Percentiles rank a stretch among this genome's conserved stretches.
Evolutionary conservation across 2,797 vertebrate species (phyloP).

Genomic region (Molossus alvarezi): DNA sequence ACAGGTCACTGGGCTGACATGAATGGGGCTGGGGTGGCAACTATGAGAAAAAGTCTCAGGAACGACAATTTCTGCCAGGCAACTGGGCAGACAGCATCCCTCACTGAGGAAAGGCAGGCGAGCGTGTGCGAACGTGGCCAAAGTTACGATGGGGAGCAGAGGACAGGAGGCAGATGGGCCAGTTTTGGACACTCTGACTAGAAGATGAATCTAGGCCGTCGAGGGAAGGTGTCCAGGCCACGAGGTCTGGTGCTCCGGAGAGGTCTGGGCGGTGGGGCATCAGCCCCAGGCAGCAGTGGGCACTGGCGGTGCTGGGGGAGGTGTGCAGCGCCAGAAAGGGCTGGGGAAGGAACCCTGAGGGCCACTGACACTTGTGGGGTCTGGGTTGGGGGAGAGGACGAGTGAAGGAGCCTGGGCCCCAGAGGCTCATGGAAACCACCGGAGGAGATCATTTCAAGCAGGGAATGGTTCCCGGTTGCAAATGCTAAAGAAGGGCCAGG

Average conservation of each 20-base stretch:
- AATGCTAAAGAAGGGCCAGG: not conserved
- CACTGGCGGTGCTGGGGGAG: not conserved
- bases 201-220: not conserved
- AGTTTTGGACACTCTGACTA: not conserved
- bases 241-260: not conserved
- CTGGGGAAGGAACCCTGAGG: not conserved
- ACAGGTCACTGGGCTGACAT: not conserved
- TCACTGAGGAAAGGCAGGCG: not conserved
- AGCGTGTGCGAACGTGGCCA: not conserved
- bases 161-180: not conserved
- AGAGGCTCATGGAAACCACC: not conserved
- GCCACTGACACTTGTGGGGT: not conserved
- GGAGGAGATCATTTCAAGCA: not conserved
- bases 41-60: not conserved
- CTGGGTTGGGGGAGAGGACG: not conserved
- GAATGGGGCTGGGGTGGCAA: not conserved
- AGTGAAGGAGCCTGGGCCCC: not conserved
- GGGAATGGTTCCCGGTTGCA: not conserved
- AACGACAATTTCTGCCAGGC: not conserved
- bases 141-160: not conserved
- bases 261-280: not conserved
- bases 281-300: not conserved
- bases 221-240: not conserved
- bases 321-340: not conserved
- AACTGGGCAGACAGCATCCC: not conserved